Conservation (phyloP, 1,140 invertebrate species). For the Adelges cooleyi region DNA sequence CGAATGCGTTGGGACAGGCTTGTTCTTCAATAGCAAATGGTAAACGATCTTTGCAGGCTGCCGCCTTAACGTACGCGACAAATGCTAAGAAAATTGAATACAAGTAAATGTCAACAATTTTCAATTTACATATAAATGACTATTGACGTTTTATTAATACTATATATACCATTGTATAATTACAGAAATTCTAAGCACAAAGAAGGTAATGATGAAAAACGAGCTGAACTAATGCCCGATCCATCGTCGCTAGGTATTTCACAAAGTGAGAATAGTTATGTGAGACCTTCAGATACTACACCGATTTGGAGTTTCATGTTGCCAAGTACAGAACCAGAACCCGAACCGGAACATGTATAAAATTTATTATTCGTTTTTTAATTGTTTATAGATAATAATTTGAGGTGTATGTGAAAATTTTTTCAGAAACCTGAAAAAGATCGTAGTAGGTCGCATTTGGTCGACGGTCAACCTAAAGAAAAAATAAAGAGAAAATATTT, state of each 20-base stretch:
- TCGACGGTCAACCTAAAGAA: conserved; percentile 14
- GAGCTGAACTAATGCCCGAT: background rate
- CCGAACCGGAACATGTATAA: conserved; percentile 2
- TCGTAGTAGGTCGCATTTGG: conserved; percentile 13
- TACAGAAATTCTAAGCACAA: conserved; percentile 17
- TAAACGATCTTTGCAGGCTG: conserved; percentile 6
- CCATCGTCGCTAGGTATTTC: conserved; percentile 16
- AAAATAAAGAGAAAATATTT: conserved; percentile 20
- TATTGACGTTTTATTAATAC: background rate
- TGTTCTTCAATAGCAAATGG: conserved; percentile 9
- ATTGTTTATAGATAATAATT: too few species aligned
- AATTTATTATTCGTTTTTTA: too few species aligned
- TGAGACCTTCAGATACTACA: conserved; percentile 10
- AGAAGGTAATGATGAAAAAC: conserved; percentile 16
- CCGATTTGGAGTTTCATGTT: conserved; percentile 25
- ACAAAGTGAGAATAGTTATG: conserved; percentile 23
- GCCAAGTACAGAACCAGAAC: conserved; percentile 19
- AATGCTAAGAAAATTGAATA: conserved; percentile 11
- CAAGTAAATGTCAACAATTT: background rate
- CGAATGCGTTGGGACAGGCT: background rate
- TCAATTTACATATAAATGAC: too few species aligned
- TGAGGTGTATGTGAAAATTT: too few species aligned
- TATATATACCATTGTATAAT: background rate
- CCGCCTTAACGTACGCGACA: background rate
- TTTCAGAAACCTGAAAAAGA: conserved; percentile 21